Evolutionary conservation across 2,113 vertebrate species (phyloP).

Genomic region (Peucedramus taeniatus): DNA sequence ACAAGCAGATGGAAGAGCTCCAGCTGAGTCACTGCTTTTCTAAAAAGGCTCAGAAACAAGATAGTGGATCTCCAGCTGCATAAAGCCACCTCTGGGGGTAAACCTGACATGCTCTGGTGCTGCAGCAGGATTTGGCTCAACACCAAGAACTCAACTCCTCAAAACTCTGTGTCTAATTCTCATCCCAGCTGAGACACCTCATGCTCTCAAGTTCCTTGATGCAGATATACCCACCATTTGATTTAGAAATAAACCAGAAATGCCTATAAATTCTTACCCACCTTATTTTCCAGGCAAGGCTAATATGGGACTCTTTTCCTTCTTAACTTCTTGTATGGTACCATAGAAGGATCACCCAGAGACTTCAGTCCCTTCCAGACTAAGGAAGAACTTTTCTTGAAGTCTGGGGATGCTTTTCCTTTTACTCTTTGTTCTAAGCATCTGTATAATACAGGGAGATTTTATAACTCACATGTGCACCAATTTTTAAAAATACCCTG

Average conservation of each 20-base stretch:
- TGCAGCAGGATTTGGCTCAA: neutral
- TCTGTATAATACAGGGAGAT: neutral
- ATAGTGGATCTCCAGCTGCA: neutral
- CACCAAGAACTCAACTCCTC: neutral
- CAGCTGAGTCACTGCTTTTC: neutral
- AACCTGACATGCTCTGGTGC: neutral
- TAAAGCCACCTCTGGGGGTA: neutral
- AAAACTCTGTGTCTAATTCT: neutral
- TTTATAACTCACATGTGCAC: neutral
- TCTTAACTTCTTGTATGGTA: neutral
- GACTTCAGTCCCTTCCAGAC: neutral
- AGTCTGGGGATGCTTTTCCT: neutral
- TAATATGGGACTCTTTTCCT: rapidly evolving
- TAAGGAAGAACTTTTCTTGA: neutral
- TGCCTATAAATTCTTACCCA: neutral
- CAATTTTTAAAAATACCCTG: neutral
- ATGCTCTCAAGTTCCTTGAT: neutral
- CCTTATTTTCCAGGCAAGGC: neutral
- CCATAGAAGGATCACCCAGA: neutral
- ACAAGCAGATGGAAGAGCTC: neutral
- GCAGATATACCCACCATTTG: neutral
- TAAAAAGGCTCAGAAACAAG: neutral
- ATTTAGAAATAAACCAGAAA: neutral
- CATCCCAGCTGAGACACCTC: neutral
- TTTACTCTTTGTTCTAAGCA: neutral